Evolutionary conservation across 2,888 invertebrate species (phyloP).

Genomic region (Ormia ochracea): DNA sequence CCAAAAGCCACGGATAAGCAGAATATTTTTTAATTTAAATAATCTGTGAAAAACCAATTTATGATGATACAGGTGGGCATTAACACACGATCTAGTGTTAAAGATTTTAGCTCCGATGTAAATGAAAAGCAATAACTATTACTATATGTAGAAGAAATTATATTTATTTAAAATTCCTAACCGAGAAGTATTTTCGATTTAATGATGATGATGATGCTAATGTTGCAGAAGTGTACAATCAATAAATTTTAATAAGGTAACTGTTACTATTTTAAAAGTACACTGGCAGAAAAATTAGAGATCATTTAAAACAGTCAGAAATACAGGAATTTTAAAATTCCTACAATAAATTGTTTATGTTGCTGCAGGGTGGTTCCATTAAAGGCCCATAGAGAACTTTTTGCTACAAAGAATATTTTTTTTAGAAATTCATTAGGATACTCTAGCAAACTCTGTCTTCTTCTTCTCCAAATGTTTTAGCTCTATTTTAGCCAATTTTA

Average conservation of each 20-base stretch:
- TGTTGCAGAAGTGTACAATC: background rate
- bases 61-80: constrained; percentile 5
- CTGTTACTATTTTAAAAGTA: background rate
- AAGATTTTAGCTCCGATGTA: constrained; percentile 9
- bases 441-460: no score
- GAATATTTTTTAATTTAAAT: constrained; percentile 13
- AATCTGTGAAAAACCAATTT: constrained; percentile 29
- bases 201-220: background rate
- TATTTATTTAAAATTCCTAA: constrained; percentile 11
- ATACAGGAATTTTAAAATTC: no score
- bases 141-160: background rate
- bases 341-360: no score
- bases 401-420: no score
- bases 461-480: no score
- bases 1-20: constrained; percentile 12
- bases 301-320: no score
- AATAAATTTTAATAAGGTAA: constrained; percentile 9
- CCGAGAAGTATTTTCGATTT: background rate
- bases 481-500: no score
- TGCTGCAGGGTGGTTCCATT: no score
- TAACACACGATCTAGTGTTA: constrained; percentile 52
- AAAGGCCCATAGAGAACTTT: no score
- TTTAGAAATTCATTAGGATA: no score
- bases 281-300: no score
- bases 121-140: background rate